Percentiles rank a stretch among this genome's conserved stretches.
These are phyloP conservation scores for Piaya cayana DNA, from an alignment of 2,113 vertebrate genomes.

Conservation along the genomic window DNA sequence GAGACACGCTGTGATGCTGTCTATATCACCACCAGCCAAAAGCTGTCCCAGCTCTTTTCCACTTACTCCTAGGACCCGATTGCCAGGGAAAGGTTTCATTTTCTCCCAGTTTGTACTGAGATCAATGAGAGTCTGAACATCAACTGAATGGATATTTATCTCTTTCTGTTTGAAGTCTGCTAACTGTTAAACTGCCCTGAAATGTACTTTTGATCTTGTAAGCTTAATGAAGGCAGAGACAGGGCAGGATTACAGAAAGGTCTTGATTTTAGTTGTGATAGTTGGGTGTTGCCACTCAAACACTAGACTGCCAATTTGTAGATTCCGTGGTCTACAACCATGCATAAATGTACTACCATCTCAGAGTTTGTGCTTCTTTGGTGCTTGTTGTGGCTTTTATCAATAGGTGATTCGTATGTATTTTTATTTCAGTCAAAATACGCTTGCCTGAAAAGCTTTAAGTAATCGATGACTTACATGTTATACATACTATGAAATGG, in stretches of 20 bases:
- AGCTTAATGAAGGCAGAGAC: background rate
- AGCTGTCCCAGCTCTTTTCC: background rate
- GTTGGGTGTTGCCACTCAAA: background rate
- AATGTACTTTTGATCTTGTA: constrained; percentile 9
- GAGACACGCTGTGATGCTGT: background rate
- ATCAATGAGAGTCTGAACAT: background rate
- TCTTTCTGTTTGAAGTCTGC: background rate
- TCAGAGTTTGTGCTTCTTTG: background rate
- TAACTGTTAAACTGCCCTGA: constrained; percentile 4
- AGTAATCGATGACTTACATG: background rate
- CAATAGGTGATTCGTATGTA: fast-evolving
- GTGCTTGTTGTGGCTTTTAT: background rate
- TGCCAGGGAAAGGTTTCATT: background rate
- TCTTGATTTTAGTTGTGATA: background rate
- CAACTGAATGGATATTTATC: background rate
- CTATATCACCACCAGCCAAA: fast-evolving
- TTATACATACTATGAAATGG: background rate
- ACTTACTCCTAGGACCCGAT: background rate
- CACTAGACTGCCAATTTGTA: background rate
- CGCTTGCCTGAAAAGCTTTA: background rate
- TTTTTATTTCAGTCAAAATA: background rate
- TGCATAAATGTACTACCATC: background rate
- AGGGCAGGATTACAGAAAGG: background rate
- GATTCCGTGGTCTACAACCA: background rate
- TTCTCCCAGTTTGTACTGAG: background rate